Evolutionary conservation across 1,140 invertebrate genomes (phyloP), one percentile per base, ranked within the genome.

Genomic region (Cherax destructor): DNA sequence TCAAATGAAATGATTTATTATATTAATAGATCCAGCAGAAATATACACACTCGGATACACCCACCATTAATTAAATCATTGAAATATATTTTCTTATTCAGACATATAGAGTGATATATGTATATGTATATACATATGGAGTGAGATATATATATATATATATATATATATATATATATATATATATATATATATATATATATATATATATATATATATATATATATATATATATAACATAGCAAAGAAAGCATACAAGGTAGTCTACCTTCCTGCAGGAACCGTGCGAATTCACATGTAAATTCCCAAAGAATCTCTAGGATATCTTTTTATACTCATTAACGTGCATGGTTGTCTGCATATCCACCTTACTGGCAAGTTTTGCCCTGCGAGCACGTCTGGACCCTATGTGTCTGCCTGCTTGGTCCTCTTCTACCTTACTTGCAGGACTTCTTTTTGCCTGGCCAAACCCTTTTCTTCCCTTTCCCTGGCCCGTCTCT

Each of bases 41-140:
- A 41, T 41, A 41, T 41, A 41, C 30, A 41, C 30, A 2, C 30
- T 41, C 30, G 30, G 30, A 41, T 41, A 41, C 30, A 41, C 30
- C 0, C 30, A 41, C 30, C 30, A 41, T 41, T 41, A 41, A n/a
- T n/a, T n/a, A n/a, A n/a, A n/a, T n/a, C n/a, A n/a, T n/a, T n/a
- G n/a, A n/a, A n/a, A n/a, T n/a, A n/a, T n/a, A n/a, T n/a, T n/a
- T n/a, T n/a, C n/a, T n/a, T n/a, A n/a, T n/a, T n/a, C n/a, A n/a
- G n/a, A n/a, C n/a, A n/a, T n/a, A n/a, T n/a, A n/a, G n/a, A n/a
- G n/a, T n/a, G n/a, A n/a, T 83, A 61, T 83, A 61, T 83, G 21
- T 83, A 56, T 83, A 41, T 83, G 4, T 83, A 41, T 83, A n/a
- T 83, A 61, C 59, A 61, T 56, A 61, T 83, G n/a, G n/a, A n/a